A percentile compares a stretch with the other conserved stretches of the same genome.
Evolutionary conservation across 2,797 vertebrate species (phyloP).

Genomic region (Craterocephalus amniculus): DNA sequence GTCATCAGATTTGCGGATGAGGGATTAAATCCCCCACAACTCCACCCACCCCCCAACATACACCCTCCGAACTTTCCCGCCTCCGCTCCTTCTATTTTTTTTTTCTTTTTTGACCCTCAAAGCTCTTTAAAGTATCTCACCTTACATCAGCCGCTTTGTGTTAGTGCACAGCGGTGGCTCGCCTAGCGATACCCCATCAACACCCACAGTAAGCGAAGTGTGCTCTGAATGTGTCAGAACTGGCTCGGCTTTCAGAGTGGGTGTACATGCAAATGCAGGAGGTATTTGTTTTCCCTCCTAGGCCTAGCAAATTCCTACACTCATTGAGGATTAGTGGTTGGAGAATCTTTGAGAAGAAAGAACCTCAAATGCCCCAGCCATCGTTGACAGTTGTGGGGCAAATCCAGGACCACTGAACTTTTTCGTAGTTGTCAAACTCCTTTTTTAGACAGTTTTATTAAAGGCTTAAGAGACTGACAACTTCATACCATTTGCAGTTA

Average conservation of each 20-base stretch:
- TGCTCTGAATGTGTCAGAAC: slow-evolving; percentile 79
- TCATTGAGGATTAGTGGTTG: slow-evolving; percentile 76
- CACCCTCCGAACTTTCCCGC: slow-evolving; percentile 37
- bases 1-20: slow-evolving; percentile 78
- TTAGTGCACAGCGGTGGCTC: slow-evolving; percentile 52
- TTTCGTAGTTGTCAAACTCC: slow-evolving; percentile 41
- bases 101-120: slow-evolving; percentile 59
- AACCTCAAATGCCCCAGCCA: slow-evolving; percentile 57
- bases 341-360: slow-evolving; percentile 70
- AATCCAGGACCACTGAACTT: slow-evolving; percentile 49
- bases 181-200: slow-evolving; percentile 63
- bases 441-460: slow-evolving; percentile 36
- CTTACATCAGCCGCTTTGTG: slow-evolving; percentile 83
- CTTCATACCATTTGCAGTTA: slow-evolving; percentile 21
- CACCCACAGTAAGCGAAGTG: slow-evolving; percentile 76
- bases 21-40: slow-evolving; percentile 77
- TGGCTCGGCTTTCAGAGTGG: slow-evolving; percentile 77
- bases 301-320: slow-evolving; percentile 69
- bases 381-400: slow-evolving; percentile 57
- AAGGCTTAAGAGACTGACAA: slow-evolving; percentile 18
- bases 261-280: slow-evolving; percentile 76
- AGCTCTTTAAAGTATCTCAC: slow-evolving; percentile 82
- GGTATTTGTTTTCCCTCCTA: slow-evolving; percentile 74
- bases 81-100: slow-evolving; percentile 41
- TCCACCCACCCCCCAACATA: slow-evolving; percentile 35